A percentile compares a stretch with the other conserved stretches of the same genome.
These are phyloP conservation scores for Lumbricus terrestris DNA, from an alignment of 2,888 invertebrate genomes.

Conservation along the genomic window DNA sequence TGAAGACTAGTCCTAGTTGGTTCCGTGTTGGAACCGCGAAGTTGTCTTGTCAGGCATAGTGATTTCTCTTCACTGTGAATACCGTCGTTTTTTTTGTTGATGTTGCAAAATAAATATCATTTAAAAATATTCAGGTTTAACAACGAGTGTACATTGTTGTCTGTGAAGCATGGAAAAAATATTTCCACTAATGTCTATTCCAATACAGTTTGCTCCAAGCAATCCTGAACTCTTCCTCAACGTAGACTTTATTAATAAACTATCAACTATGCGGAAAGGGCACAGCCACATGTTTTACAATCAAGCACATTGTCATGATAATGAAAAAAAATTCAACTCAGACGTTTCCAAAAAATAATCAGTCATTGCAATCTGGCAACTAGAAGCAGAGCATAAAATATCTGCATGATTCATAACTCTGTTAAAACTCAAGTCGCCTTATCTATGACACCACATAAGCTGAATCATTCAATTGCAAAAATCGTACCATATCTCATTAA, in stretches of 20 bases:
- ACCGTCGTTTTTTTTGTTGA: not conserved
- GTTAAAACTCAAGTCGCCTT: not conserved
- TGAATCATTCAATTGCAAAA: not conserved
- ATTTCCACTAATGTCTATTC: too few species aligned
- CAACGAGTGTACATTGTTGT: not conserved
- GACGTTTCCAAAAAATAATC: not conserved
- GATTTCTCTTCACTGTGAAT: not conserved
- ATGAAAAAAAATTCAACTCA: not conserved
- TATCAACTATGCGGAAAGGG: not conserved
- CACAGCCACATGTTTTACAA: not conserved
- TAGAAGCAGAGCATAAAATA: not conserved
- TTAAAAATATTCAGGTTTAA: not conserved
- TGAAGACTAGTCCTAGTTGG: not conserved
- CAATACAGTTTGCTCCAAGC: too few species aligned
- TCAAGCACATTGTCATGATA: not conserved
- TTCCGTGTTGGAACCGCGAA: not conserved
- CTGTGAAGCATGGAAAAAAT: too few species aligned
- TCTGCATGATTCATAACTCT: not conserved
- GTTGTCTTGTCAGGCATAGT: not conserved
- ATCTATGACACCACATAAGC: not conserved
- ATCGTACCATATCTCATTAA: not conserved
- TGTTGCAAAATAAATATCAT: not conserved
- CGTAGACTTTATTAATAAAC: not conserved
- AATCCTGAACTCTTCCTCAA: not conserved
- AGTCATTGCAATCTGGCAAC: not conserved